phyloP scores from a whole-genome alignment of 2,888 invertebrate species.

The Tryphoninae sp. region DNA sequence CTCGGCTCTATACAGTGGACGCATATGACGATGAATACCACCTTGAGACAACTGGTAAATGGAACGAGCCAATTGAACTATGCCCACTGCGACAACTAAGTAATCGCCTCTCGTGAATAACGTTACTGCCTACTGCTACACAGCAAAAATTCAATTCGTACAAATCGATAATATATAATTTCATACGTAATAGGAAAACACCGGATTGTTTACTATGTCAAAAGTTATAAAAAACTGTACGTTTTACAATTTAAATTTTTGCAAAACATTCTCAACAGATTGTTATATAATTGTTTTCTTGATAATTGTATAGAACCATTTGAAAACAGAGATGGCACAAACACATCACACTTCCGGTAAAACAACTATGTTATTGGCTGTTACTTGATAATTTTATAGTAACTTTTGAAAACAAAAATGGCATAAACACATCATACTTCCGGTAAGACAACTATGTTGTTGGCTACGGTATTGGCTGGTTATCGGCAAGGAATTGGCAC shows the following conservation, averaged over 20 bases:
- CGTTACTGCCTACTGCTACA: neutral
- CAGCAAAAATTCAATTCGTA: neutral
- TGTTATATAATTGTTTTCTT: no score
- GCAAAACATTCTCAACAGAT: neutral
- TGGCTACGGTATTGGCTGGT: neutral
- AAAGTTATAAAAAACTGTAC: no score
- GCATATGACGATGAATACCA: slow-evolving; percentile 47
- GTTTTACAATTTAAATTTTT: neutral
- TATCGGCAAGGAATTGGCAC: no score
- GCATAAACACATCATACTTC: neutral
- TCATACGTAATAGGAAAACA: no score
- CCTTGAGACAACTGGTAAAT: slow-evolving; percentile 53
- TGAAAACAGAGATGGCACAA: neutral
- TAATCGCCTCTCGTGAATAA: slow-evolving; percentile 22
- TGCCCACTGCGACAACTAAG: slow-evolving; percentile 33
- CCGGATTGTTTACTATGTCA: no score
- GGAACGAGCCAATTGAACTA: slow-evolving; percentile 55
- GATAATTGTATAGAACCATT: neutral
- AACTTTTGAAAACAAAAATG: neutral
- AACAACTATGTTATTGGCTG: slow-evolving; percentile 28
- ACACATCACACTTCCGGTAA: neutral
- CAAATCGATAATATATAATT: neutral
- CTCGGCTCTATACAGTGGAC: neutral
- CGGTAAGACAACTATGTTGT: slow-evolving; percentile 11
- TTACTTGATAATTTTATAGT: neutral